These are phyloP conservation scores for Mungos mungo DNA, from an alignment of 2,113 vertebrate species.

Conservation along the genomic window DNA sequence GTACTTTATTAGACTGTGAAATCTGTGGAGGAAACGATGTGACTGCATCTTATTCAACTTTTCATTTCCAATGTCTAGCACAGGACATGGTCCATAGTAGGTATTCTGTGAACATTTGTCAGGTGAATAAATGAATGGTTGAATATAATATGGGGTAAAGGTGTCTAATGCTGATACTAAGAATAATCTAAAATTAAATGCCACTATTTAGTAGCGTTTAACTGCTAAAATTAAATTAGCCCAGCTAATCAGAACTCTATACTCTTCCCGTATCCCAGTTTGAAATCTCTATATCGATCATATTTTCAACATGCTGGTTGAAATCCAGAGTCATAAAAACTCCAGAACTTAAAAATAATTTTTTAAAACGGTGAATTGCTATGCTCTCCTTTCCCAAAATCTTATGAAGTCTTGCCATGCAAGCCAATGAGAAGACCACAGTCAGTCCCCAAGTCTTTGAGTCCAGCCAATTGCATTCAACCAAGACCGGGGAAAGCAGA, in stretches of 20 bases:
- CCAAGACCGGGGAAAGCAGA: conserved; percentile 32
- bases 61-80: background rate
- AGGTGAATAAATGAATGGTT: background rate
- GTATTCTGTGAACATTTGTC: background rate
- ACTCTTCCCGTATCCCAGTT: background rate
- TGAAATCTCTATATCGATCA: conserved; percentile 2
- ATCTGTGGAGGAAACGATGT: background rate
- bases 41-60: background rate
- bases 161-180: background rate
- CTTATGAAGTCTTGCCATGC: background rate
- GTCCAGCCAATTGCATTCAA: background rate
- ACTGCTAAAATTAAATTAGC: no score
- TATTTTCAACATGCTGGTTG: background rate
- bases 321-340: background rate
- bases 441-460: background rate
- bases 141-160: background rate
- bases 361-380: background rate
- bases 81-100: background rate
- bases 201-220: background rate
- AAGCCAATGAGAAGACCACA: background rate
- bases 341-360: conserved; percentile 11
- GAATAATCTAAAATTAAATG: conserved; percentile 7
- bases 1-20: background rate
- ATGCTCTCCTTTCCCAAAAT: background rate
- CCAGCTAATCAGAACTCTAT: background rate